phyloP scores from a whole-genome alignment of 1,140 invertebrate genomes.

The Meteorus sp. region DNA sequence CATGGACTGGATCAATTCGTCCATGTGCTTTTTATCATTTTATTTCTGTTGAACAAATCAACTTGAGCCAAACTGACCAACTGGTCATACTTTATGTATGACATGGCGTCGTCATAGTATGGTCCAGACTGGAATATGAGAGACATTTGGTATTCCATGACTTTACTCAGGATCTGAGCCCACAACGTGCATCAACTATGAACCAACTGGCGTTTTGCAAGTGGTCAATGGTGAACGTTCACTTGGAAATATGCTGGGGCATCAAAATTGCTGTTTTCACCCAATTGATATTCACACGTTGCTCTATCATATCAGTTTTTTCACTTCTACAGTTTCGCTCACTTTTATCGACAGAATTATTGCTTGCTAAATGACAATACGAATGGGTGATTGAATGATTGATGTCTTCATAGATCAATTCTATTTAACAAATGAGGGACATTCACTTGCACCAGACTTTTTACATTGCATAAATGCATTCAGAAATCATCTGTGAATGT shows the following conservation, averaged over 20 bases:
- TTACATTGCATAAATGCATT: neutral
- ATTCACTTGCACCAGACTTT: no score
- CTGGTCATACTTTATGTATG: conserved; percentile 51
- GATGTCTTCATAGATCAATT: no score
- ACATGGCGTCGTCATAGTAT: conserved; percentile 38
- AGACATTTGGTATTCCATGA: conserved; percentile 51
- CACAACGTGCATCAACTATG: conserved; percentile 27
- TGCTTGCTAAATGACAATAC: no score
- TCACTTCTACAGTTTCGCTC: no score
- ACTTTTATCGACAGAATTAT: no score
- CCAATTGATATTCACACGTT: no score
- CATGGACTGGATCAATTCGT: neutral
- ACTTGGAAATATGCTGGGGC: no score
- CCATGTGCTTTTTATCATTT: conserved; percentile 3
- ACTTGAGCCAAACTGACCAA: conserved; percentile 28
- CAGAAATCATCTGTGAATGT: conserved; percentile 14
- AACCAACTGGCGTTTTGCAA: conserved; percentile 20
- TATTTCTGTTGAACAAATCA: conserved; percentile 21
- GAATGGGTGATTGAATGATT: no score
- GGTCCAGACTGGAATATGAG: conserved; percentile 35
- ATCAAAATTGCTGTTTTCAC: no score
- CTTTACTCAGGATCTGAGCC: conserved; percentile 47
- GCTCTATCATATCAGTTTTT: no score
- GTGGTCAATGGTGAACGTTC: conserved; percentile 15
- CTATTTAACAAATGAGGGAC: no score